Evolutionary conservation across 2,888 invertebrate genomes (phyloP).

Genomic region (Patella depressa): DNA sequence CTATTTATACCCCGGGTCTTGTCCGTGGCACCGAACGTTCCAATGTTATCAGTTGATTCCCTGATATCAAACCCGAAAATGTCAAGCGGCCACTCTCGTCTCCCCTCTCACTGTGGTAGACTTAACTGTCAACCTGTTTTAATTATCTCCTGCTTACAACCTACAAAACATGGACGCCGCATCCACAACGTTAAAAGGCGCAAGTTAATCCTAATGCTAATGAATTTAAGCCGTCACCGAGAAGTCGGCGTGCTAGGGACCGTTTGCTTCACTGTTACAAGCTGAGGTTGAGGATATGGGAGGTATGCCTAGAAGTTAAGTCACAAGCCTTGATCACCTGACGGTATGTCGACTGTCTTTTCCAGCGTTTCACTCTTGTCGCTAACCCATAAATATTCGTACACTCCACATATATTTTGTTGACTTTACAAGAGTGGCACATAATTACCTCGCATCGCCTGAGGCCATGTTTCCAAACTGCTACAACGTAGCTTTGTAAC

Average conservation of each 20-base stretch:
- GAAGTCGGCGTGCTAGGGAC: conserved; percentile 2
- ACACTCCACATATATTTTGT: not conserved
- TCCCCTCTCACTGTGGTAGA: too few relatives aligned
- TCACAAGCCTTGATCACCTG: not conserved
- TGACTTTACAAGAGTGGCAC: not conserved
- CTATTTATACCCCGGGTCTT: too few relatives aligned
- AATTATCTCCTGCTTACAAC: too few relatives aligned
- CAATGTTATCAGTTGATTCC: too few relatives aligned
- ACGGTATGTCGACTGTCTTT: not conserved
- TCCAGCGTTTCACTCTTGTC: not conserved
- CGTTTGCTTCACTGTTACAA: not conserved
- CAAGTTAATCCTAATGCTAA: conserved; percentile 9
- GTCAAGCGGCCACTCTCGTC: too few relatives aligned
- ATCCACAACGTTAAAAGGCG: conserved; percentile 7
- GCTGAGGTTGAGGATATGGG: not conserved
- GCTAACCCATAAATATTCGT: not conserved
- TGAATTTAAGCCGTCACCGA: not conserved
- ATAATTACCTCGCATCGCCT: not conserved
- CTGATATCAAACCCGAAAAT: too few relatives aligned
- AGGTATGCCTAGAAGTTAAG: not conserved
- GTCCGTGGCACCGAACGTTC: too few relatives aligned
- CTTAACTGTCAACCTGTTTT: too few relatives aligned
- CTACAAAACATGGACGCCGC: not conserved
- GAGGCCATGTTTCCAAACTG: not conserved
- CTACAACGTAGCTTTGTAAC: not conserved